Base-by-base conservation (phyloP, 2,888 invertebrate genomes). In the Rhagonycha fulva region DNA sequence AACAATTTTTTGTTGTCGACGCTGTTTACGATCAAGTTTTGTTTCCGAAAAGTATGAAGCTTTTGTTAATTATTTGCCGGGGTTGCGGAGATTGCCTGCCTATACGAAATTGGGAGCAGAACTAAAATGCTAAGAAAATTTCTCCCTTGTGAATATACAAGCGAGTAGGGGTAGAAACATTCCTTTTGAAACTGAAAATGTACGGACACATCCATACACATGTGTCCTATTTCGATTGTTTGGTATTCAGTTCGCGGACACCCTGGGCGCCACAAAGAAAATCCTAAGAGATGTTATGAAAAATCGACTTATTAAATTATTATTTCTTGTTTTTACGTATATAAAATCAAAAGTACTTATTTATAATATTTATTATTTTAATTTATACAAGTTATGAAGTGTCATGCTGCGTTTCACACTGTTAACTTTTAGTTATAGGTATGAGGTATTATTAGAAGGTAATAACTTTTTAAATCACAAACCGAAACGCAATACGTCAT, bases 141-240 rank as follows among this genome's bases (percentile, higher is more conserved):
- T 87, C 87, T 87, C 88, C 87, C 88, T 83, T 85, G 87, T 85
- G 88, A 87, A 87, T 87, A 87, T 83, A 84, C 84, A 87, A 87
- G 87, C 85, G 85, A 86, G 84, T 85, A 84, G 85, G 86, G 86
- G 86, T 84, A 85, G 84, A 85, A 86, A 86, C 85, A 84, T 85
- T 87, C 83, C 85, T 85, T 86, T 86, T 85, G 84, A 86, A 87
- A 86, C 87, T 86, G 87, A 86, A 87, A 86, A 86, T 87, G 87
- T 86, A 86, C 83, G 86, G 84, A 86, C 87, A 86, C 84, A 84
- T 84, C 83, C 84, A 82, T 84, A 83, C 87, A 86, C 85, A 85
- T 87, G 86, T 86, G 87, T 84, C 85, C 84, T 78, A 80, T 76
- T 81, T 81, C 76, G 79, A 81, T 82, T 81, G 81, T 83, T 84